phyloP scores from a whole-genome alignment of 1,140 invertebrate genomes.

The Steinernema feltiae region DNA sequence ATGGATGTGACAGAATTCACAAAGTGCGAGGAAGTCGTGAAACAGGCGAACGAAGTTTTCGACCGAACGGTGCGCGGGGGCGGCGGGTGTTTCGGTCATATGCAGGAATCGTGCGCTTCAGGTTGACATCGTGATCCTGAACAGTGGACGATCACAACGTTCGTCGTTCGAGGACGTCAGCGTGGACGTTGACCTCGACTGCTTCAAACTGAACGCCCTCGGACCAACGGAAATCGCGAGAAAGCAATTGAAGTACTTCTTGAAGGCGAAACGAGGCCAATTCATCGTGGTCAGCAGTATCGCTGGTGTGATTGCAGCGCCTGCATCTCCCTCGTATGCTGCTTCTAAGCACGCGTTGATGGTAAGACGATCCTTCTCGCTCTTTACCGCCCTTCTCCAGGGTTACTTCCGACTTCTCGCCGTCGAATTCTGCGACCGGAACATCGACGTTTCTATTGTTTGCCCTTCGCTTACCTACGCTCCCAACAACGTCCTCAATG shows the following conservation, averaged over 20 bases:
- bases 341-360: constrained; percentile 9
- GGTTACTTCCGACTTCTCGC: constrained; percentile 13
- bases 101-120: no score
- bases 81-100: neutral
- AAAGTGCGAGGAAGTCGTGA: neutral
- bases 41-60: neutral
- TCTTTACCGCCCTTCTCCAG: neutral
- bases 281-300: constrained; percentile 9
- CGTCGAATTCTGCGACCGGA: constrained; percentile 4
- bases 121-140: constrained; percentile 17
- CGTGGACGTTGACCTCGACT: constrained; percentile 3
- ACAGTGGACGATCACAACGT: constrained; percentile 3
- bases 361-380: neutral
- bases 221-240: constrained; percentile 2
- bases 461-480: constrained; percentile 14
- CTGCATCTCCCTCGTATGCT: neutral
- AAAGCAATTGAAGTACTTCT: neutral
- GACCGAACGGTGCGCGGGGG: neutral
- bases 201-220: constrained; percentile 13
- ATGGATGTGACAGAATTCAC: neutral
- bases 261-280: neutral
- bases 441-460: constrained; percentile 13
- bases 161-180: neutral
- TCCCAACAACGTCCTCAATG: constrained; percentile 13
- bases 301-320: neutral